Evolutionary conservation across 2,797 vertebrate species (phyloP), one percentile per base, ranked within the genome.

Genomic region (Acanthurus lineatus): DNA sequence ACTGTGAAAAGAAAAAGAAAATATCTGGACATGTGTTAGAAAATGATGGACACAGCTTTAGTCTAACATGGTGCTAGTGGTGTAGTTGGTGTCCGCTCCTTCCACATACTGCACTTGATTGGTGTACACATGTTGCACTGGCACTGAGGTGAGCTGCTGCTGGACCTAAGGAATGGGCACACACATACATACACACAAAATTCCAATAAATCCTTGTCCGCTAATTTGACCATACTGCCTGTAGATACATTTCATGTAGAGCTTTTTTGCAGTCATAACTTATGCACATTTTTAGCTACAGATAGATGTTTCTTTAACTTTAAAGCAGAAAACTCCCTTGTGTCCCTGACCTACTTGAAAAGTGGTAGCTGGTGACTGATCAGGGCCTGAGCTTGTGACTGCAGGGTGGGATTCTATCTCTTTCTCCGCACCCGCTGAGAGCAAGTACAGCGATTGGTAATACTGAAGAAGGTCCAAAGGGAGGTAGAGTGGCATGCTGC

Each of bases 41-140:
- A 72, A 79, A 45, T 54, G 7, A 54, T n/a, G 1, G 9, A 62
- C 10, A 35, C 6, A 32, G 48, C 25, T 51, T 77, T 40, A 71
- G 78, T 85, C 97, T 97, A 87, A 98, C 97, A 98, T 98, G 89
- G 97, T 97, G 74, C 96, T 97, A 82, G 96, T 95, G 8, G 96
- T 94, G 91, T 98, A 98, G 93, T 91, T 97, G 85, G 93, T 82
- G 14, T 98, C 97, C 62, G 92, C 95, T 59, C 95, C 97, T 85
- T 98, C 97, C 91, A 98, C 97, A 85, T 98, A 98, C 89, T 98
- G 97, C 87, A 98, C 97, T 91, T 97, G 97, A 89, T 96, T 96
- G 86, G 97, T 90, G 83, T 98, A 98, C 53, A 98, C 97, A 67
- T 98, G 97, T 74, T 97, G 95, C 59, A 98, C 97, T 0, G 96